Conservation (phyloP, 2,797 vertebrate species). For the Odontamblyopus lacepedii region DNA sequence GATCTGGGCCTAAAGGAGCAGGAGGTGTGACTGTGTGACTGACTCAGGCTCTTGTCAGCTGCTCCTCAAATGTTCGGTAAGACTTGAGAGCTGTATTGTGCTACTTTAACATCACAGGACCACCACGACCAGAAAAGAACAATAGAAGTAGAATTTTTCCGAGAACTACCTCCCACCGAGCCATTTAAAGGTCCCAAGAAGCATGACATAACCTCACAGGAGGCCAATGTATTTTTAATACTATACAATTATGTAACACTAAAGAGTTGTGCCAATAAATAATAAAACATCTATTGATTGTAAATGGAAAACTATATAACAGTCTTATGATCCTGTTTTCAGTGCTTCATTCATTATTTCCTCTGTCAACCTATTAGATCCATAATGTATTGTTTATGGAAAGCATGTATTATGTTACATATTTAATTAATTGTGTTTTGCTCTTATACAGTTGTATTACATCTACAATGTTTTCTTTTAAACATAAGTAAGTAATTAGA, state of each 20-base stretch:
- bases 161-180: background rate
- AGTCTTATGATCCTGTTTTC: background rate
- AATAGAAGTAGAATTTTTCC: background rate
- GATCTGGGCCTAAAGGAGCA: background rate
- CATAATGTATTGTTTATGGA: background rate
- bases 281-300: background rate
- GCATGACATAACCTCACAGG: background rate
- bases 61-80: background rate
- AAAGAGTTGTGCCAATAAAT: background rate
- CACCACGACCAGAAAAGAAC: background rate
- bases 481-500: background rate
- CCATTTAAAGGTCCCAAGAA: background rate
- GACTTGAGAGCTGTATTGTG: background rate
- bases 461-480: background rate
- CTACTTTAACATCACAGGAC: background rate
- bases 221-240: conserved; percentile 1
- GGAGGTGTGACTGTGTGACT: conserved; percentile 4
- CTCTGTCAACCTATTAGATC: background rate
- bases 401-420: background rate
- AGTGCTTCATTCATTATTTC: background rate
- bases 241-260: background rate
- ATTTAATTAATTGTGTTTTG: background rate
- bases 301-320: background rate
- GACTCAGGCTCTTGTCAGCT: conserved; percentile 19
- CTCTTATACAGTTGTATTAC: background rate